Base-by-base conservation (phyloP, 2,113 vertebrate genomes). In the Eulacestoma nigropectus region DNA sequence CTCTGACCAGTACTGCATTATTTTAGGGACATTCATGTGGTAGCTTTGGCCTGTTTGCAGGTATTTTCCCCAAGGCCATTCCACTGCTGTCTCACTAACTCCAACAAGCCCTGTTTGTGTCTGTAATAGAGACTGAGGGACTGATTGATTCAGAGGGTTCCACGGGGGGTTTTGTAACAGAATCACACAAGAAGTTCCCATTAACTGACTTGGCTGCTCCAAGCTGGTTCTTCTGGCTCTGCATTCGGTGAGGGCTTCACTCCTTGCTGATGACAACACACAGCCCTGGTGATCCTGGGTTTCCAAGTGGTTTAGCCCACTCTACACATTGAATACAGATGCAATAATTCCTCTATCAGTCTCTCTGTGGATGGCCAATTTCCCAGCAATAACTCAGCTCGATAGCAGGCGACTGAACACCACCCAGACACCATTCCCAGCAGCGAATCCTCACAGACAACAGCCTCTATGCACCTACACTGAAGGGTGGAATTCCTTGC, bases 91-190 rank as follows among this genome's bases (percentile, higher is more conserved):
- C 68, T 17, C 19, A 2, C 19, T 7, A 8, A 22, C 17, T 23
- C 47, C 16, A 46, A 3, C 39, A 14, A 50, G 4, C 44, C 2
- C n/a, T 19, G 13, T 13, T 15, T 32, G 23, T 13, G 20, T 7
- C 59, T 2, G 0, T 26, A 46, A 42, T 0, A 30, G 32, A 59
- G 27, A 25, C 1, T 3, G 27, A 73, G 0, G 7, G 73, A 55
- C 3, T 10, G 77, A 81, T 0, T 8, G 46, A 53, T 11, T 39
- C 47, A 4, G 42, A 75, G 55, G 14, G 26, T 7, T 59, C 6
- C 12, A 1, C 37, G 15, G 1, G 29, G 16, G 17, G 9, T 35
- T 87, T n/a, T 30, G 7, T 39, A 37, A 47, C 37, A 63, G 25
- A 76, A 81, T 4, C 6, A 0, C 83, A 52, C 25, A 23, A 6